phyloP scores from a whole-genome alignment of 2,888 invertebrate genomes.

The Apodemia duryi region DNA sequence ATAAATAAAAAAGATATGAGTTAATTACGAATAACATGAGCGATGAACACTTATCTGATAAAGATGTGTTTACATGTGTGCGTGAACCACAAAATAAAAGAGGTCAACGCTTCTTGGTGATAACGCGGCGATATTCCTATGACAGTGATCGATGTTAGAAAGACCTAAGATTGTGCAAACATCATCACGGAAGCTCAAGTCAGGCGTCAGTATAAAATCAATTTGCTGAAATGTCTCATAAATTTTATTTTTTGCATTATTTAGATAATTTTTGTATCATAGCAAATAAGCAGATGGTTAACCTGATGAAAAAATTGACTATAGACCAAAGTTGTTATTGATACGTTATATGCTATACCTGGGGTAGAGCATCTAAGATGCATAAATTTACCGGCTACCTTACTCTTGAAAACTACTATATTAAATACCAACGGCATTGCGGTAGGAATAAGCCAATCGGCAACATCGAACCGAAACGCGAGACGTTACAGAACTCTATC shows the following conservation, averaged over 20 bases:
- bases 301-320: no score
- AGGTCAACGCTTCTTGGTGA: conserved; percentile 67
- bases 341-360: no score
- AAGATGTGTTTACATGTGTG: conserved; percentile 40
- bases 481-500: no score
- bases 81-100: conserved; percentile 52
- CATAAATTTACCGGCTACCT: no score
- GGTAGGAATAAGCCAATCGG: no score
- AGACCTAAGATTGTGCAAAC: conserved; percentile 67
- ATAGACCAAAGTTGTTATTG: no score
- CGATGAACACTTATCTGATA: conserved; percentile 46
- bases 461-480: no score
- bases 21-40: conserved; percentile 15
- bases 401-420: no score
- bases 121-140: conserved; percentile 51
- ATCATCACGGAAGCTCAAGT: conserved; percentile 43
- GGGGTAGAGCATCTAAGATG: no score
- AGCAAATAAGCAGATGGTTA: background rate
- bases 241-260: background rate
- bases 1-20: conserved; percentile 59
- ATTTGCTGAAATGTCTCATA: conserved; percentile 8
- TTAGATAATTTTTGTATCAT: background rate
- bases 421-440: no score
- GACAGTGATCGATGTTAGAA: conserved; percentile 73
- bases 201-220: conserved; percentile 41